phyloP scores from a whole-genome alignment of 2,888 invertebrate genomes.

The Syrphus vitripennis region DNA sequence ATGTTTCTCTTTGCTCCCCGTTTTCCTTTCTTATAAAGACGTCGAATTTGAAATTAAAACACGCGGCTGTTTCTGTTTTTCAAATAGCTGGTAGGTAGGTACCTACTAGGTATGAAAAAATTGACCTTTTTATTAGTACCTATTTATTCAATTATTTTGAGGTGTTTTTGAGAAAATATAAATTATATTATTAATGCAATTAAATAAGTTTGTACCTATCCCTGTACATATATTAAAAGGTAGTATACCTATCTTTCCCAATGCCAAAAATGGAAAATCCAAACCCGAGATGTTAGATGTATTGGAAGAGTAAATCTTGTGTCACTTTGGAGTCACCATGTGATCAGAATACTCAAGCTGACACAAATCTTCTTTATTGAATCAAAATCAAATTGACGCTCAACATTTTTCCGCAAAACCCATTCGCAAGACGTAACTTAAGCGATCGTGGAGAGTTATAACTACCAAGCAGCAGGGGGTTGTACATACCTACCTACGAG shows the following conservation, averaged over 20 bases:
- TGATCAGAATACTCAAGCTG: too few relatives aligned
- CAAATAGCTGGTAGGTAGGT: too few relatives aligned
- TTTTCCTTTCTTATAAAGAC: not conserved
- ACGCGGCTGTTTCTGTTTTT: conserved; percentile 12
- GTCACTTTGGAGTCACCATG: too few relatives aligned
- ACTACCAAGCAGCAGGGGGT: conserved; percentile 1
- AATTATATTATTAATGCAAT: too few relatives aligned
- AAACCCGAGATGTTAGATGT: too few relatives aligned
- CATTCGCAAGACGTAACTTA: not conserved
- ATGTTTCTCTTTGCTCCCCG: not conserved
- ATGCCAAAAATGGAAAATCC: too few relatives aligned
- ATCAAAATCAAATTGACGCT: not conserved
- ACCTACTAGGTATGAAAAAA: not conserved
- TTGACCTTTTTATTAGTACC: not conserved
- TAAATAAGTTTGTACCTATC: too few relatives aligned
- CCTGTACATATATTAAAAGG: too few relatives aligned
- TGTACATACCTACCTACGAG: too few relatives aligned
- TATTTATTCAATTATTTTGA: not conserved
- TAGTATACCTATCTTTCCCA: too few relatives aligned
- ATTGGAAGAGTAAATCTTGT: too few relatives aligned
- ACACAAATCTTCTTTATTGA: too few relatives aligned
- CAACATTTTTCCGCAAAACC: not conserved
- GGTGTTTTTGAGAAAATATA: not conserved
- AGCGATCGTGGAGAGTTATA: conserved; percentile 19
- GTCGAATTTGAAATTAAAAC: conserved; percentile 56